These are phyloP conservation scores for Tipula confusa DNA, from an alignment of 2,888 invertebrate genomes.

Conservation along the genomic window DNA sequence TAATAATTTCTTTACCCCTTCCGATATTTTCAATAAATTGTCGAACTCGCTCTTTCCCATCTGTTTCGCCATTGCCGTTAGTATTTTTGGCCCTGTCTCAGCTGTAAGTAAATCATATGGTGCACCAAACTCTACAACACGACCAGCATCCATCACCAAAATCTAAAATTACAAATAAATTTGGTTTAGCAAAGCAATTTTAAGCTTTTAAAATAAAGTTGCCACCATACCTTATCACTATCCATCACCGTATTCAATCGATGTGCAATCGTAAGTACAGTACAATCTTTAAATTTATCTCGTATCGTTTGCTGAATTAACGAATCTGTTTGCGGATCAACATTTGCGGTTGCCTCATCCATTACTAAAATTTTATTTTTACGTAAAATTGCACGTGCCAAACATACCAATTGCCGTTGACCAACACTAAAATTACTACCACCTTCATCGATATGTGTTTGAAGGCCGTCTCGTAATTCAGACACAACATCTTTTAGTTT, in stretches of 20 bases:
- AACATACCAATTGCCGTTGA: slow-evolving; percentile 82
- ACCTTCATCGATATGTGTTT: slow-evolving; percentile 71
- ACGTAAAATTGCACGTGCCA: slow-evolving; percentile 81
- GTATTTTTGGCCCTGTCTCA: slow-evolving; percentile 50
- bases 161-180: slow-evolving; percentile 42
- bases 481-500: slow-evolving; percentile 66
- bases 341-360: slow-evolving; percentile 92
- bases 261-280: slow-evolving; percentile 87
- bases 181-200: background rate
- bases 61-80: slow-evolving; percentile 58
- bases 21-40: slow-evolving; percentile 58
- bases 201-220: background rate
- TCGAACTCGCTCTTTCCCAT: slow-evolving; percentile 63
- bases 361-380: slow-evolving; percentile 80
- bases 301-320: slow-evolving; percentile 79
- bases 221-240: slow-evolving; percentile 50
- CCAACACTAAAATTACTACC: slow-evolving; percentile 83
- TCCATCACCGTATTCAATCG: slow-evolving; percentile 78
- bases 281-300: slow-evolving; percentile 70
- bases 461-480: slow-evolving; percentile 62
- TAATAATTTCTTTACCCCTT: slow-evolving; percentile 46
- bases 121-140: slow-evolving; percentile 63
- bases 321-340: slow-evolving; percentile 81
- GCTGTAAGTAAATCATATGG: slow-evolving; percentile 58
- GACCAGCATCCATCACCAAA: slow-evolving; percentile 68